These are phyloP conservation scores for Lymantria dispar DNA, from an alignment of 2,888 invertebrate species.

Conservation along the genomic window DNA sequence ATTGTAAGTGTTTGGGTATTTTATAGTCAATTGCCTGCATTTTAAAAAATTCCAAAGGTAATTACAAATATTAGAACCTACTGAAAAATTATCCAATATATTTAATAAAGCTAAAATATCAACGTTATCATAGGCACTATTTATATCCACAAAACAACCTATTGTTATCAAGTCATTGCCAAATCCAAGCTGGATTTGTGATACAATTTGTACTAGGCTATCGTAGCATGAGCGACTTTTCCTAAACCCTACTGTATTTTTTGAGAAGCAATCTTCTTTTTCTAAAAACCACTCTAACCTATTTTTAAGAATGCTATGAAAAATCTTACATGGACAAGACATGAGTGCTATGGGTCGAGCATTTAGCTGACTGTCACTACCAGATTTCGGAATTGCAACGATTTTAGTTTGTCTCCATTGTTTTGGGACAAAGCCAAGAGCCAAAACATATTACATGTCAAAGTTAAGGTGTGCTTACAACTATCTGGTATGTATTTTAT, in stretches of 20 bases:
- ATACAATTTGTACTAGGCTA: not conserved
- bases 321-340: constrained; percentile 9
- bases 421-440: not conserved
- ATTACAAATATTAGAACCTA: not conserved
- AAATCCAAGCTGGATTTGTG: constrained; percentile 1
- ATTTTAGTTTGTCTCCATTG: constrained; percentile 10
- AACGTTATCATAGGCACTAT: constrained; percentile 1
- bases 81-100: not conserved
- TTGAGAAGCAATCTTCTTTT: not conserved
- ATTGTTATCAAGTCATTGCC: not conserved
- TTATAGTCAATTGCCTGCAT: no score
- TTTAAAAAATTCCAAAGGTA: not conserved
- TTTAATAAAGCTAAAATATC: not conserved
- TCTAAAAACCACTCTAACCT: constrained; percentile 4
- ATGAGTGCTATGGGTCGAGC: constrained; percentile 6
- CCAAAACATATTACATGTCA: constrained; percentile 7
- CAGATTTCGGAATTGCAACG: constrained; percentile 7
- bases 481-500: constrained; percentile 8
- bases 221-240: not conserved
- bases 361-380: not conserved
- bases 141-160: constrained; percentile 1
- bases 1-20: no score
- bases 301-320: constrained; percentile 1
- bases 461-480: constrained; percentile 6
- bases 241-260: not conserved